Base-by-base conservation (phyloP, 1,140 invertebrate species). In the Drosophila punjabiensis region DNA sequence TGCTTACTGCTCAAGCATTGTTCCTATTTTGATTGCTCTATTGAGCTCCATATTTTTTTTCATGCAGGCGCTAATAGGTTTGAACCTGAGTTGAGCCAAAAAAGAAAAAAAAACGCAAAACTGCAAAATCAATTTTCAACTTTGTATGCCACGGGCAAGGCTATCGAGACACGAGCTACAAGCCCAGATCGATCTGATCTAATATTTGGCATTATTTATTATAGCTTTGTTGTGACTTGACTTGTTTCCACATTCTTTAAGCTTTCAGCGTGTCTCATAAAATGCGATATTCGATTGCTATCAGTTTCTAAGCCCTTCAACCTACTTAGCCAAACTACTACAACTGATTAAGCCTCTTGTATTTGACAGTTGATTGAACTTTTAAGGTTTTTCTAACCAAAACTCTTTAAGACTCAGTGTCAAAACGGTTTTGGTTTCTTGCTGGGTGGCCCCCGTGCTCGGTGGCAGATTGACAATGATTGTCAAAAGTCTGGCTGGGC, bases 51-150 rank as follows among this genome's bases (percentile, higher is more conserved):
- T 28, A n/a, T 39, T 58, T 61, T 69, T 74, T 74, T 74, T 70
- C 69, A 62, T 74, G 56, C 71, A 71, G 71, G 71, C 69, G 71
- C 71, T 74, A 74, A 74, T 74, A 62, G 71, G 71, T 74, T 74
- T 74, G 71, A 74, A 74, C 71, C 71, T 52, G 69, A 74, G 20
- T 32, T 53, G 32, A 62, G 39, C 37, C 47, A 48, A 35, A 74
- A 52, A 50, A 43, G 43, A 50, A 33, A 33, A 56, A 32, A 33
- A 53, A 13, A 7, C 20, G 4, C 5, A 33, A 35, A 56, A 74
- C 20, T 37, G 30, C 52, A 45, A 74, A 74, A 62, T 74, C 71
- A 74, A 74, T 74, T 73, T 52, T 18, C 56, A 43, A 62, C n/a
- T 73, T 62, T 74, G 68, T 74, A 45, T 74, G 71, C 71, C 71